Evolutionary conservation across 2,113 vertebrate genomes (phyloP), one percentile per base, ranked within the genome.

Genomic region (Sphaerodactylus townsendi): DNA sequence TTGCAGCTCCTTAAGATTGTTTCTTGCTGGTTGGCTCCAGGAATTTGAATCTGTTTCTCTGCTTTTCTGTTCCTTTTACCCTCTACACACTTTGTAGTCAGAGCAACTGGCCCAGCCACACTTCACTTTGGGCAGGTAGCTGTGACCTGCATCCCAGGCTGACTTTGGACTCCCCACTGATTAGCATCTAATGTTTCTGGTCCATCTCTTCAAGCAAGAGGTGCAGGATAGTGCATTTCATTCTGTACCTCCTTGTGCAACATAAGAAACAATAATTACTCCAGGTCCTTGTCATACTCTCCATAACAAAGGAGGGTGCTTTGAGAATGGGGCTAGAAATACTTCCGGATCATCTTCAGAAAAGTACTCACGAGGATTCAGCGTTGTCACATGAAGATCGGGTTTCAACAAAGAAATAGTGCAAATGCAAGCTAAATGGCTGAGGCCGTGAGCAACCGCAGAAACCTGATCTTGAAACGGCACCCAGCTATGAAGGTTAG

Each of bases 61-160:
- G 92, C 90, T 90, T 84, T 85, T 70, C 87, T 86, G 87, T 85
- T 76, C 85, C n/a, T 87, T 82, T 17, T 84, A 85, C 91, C 93
- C 90, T 86, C 90, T 88, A 84, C 85, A 85, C 88, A 90, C 59
- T 85, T 76, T 81, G 72, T 37, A 77, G 2, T 0, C 75, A 79
- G 11, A 56, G 14, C 5, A 10, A 82, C 76, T 73, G 13, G 53
- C 82, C 53, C 73, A 53, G 83, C 71, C 91, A 14, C 21, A 62
- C 37, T 37, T n/a, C 21, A 35, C 10, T 19, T 23, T 62, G 28
- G 21, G 33, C 50, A 59, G 11, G 21, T 39, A 39, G 33, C 30
- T 56, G 74, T 76, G 33, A 59, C 50, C 35, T 59, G 35, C 19
- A 3, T 37, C 56, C n/a, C 33, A 13, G 8, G 19, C 33, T 28